A percentile compares a stretch with the other conserved stretches of the same genome.
phyloP scores from a whole-genome alignment of 2,797 vertebrate genomes.

The Kryptopterus vitreolus region DNA sequence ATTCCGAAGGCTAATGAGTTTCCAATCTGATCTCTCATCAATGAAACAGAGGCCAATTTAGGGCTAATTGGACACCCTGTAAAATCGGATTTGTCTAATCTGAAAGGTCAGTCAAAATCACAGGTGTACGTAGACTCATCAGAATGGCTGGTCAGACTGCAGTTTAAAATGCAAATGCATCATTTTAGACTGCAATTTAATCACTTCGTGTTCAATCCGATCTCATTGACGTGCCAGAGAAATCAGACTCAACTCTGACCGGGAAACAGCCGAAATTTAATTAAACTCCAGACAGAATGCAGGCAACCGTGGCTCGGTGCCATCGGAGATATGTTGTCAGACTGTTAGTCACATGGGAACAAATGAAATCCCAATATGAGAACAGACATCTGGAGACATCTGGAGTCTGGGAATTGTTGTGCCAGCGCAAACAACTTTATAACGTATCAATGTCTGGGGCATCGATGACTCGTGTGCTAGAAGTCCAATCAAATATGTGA shows the following conservation, averaged over 20 bases:
- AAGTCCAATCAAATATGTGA: background rate
- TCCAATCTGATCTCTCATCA: background rate
- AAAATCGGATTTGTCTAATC: background rate
- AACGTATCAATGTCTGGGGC: background rate
- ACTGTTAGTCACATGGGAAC: background rate
- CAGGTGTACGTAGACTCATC: background rate
- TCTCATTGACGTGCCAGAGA: background rate
- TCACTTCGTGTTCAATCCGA: background rate
- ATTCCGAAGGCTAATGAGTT: background rate
- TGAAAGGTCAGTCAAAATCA: background rate
- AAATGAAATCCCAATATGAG: background rate
- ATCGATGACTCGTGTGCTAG: background rate
- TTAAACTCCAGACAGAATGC: background rate
- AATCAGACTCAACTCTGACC: background rate
- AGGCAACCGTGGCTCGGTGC: background rate
- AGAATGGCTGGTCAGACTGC: background rate
- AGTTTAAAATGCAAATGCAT: background rate
- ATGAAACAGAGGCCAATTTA: background rate
- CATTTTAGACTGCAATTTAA: background rate
- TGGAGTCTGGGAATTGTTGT: background rate
- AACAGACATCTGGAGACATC: slow-evolving; percentile 2
- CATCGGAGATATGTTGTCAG: background rate
- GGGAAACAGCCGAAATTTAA: background rate
- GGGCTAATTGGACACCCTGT: background rate
- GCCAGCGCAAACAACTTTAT: background rate